These are phyloP conservation scores for Microplitis deprimator DNA, from an alignment of 2,888 invertebrate species.

Conservation along the genomic window DNA sequence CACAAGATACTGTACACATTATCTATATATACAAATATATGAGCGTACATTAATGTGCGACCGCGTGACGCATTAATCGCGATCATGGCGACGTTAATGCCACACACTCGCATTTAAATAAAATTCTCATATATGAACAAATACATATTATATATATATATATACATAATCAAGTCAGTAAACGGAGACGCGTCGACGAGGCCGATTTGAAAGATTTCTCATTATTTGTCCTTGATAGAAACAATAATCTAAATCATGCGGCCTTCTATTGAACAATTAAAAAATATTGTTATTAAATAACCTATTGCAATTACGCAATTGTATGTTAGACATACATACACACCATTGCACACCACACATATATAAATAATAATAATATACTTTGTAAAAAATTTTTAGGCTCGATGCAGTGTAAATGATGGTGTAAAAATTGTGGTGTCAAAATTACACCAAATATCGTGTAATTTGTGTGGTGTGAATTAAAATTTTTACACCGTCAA, in stretches of 20 bases:
- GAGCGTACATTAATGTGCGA: background rate
- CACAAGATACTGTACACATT: background rate
- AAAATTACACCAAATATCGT: too few relatives aligned
- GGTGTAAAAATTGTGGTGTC: too few relatives aligned
- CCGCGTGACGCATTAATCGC: slow-evolving; percentile 16
- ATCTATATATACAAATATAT: background rate
- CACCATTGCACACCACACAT: too few relatives aligned
- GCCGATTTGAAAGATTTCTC: slow-evolving; percentile 21
- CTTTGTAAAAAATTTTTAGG: too few relatives aligned
- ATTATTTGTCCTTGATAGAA: slow-evolving; percentile 26
- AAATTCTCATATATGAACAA: background rate
- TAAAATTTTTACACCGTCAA: too few relatives aligned
- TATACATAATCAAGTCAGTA: background rate
- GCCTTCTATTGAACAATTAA: background rate
- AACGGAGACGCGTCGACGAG: slow-evolving; percentile 33
- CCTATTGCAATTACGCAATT: background rate
- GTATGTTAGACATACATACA: background rate
- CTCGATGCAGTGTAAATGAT: too few relatives aligned
- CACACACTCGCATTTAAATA: background rate
- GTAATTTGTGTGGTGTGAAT: too few relatives aligned
- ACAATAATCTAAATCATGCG: slow-evolving; percentile 13
- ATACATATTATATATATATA: background rate
- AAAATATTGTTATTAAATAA: background rate
- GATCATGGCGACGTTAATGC: slow-evolving; percentile 14
- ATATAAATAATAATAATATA: too few relatives aligned